A percentile compares a stretch with the other conserved stretches of the same genome.
Evolutionary conservation across 1,140 invertebrate genomes (phyloP).

Genomic region (Nebria ingens): DNA sequence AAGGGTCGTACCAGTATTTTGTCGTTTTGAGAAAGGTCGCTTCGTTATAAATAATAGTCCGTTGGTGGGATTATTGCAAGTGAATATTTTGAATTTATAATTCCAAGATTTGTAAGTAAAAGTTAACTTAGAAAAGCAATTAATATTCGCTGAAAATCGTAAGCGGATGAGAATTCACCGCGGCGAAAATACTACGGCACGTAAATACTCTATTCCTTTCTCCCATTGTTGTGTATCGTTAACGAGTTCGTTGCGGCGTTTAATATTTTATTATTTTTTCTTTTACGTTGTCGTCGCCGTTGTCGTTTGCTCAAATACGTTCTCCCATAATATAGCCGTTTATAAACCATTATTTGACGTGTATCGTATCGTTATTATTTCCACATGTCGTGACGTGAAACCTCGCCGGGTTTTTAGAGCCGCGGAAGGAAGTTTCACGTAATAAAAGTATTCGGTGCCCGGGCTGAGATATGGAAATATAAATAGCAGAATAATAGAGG

Average conservation of each 20-base stretch:
- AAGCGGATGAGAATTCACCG: background rate
- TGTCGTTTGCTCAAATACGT: background rate
- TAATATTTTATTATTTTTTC: background rate
- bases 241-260: too few relatives aligned
- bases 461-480: too few relatives aligned
- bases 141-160: background rate
- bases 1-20: too few relatives aligned
- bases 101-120: background rate
- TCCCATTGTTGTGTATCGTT: background rate
- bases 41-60: background rate
- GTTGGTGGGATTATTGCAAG: background rate
- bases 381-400: background rate
- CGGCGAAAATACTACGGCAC: too few relatives aligned
- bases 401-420: too few relatives aligned
- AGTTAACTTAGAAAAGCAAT: background rate
- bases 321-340: background rate
- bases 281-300: too few relatives aligned
- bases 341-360: background rate
- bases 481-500: too few relatives aligned
- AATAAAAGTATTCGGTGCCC: too few relatives aligned
- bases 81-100: background rate
- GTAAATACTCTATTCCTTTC: too few relatives aligned
- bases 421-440: too few relatives aligned
- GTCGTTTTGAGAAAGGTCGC: too few relatives aligned
- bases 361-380: background rate